Base-by-base conservation (phyloP, 2,113 vertebrate species). In the Petromus typicus region DNA sequence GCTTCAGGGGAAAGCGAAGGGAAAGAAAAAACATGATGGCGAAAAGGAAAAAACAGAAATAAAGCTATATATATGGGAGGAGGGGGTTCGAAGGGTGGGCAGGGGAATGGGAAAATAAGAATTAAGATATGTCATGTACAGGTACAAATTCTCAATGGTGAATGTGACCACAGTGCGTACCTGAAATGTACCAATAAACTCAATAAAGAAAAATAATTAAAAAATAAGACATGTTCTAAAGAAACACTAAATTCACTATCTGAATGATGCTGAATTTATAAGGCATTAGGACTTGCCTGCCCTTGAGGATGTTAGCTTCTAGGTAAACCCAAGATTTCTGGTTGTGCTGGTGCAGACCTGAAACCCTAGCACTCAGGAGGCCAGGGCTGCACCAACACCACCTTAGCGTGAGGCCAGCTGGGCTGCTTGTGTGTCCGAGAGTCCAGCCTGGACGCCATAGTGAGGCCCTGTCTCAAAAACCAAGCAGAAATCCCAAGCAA, bases 241-340 rank as follows among this genome's bases (percentile, higher is more conserved):
- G 80, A 91, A 86, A 63, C 80, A 48, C 22, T 73, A 22, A 59
- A 30, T 79, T 83, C 40, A 9, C 32, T 79, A 25, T 18, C 18
- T 73, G 23, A 43, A 43, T 66, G 43, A 61, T n/a, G 71, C 66
- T 78, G 22, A 59, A 64, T 86, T 80, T 78, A 59, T 25, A 61
- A 92, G 51, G 51, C 27, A 25, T 7, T 51, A 57, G 51, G 7
- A 23, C 14, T 87, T 67, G 3, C 66, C 40, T 85, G 3, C 71
- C 59, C 32, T 90, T 64, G 82, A 94, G 86, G 93, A 71, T 34
- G 18, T 66, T 34, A 67, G 9, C 85, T 90, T 90, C 54, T 85
- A 95, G 64, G 56, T 81, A 86, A 84, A 83, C 64, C 13, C 34
- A 56, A 64, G 89, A 73, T n/a, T n/a, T 59, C 69, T 73, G 40